Base-by-base conservation (phyloP, 2,797 vertebrate genomes). In the Amphiprion clarkii region DNA sequence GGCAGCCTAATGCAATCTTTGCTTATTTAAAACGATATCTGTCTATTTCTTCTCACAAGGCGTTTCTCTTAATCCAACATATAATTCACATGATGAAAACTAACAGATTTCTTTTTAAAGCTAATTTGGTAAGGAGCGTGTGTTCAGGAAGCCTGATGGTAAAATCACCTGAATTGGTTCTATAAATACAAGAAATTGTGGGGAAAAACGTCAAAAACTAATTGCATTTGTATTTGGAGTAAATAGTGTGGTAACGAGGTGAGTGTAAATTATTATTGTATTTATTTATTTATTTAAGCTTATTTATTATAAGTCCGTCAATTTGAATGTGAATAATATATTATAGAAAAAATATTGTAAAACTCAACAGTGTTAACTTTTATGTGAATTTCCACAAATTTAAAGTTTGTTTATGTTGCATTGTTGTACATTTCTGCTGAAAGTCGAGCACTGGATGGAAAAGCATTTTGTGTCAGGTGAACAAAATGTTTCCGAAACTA, bases 301-400 rank as follows among this genome's bases (percentile, higher is more conserved):
- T 89, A 90, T 90, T 89, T 90, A 91, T 86, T 70, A 84, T 12
- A 70, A 80, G 70, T 85, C 62, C 61, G 81, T 92, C 78, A 53
- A 78, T 87, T 81, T 88, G 75, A 88, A 89, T 87, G 92, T 92
- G 83, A 79, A 92, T 83, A 88, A 81, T 87, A 86, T 92, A 90
- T 85, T 76, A 85, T 81, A 78, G 55, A 46, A 49, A 57, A 63
- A 75, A 76, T 85, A 81, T 80, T 86, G 86, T 89, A 79, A 70
- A 61, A 87, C 73, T 67, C 52, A 71, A 55, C 69, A 71, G 70
- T 91, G 83, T 89, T 78, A 77, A 58, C 44, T 74, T 89, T 87
- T 73, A 72, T 85, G 87, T 90, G 71, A 58, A 87, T 79, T 78
- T 59, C 58, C 71, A 78, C 52, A 63, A 74, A 84, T 79, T 75